phyloP scores from a whole-genome alignment of 2,113 vertebrate species.

The Chaetodon trifascialis region DNA sequence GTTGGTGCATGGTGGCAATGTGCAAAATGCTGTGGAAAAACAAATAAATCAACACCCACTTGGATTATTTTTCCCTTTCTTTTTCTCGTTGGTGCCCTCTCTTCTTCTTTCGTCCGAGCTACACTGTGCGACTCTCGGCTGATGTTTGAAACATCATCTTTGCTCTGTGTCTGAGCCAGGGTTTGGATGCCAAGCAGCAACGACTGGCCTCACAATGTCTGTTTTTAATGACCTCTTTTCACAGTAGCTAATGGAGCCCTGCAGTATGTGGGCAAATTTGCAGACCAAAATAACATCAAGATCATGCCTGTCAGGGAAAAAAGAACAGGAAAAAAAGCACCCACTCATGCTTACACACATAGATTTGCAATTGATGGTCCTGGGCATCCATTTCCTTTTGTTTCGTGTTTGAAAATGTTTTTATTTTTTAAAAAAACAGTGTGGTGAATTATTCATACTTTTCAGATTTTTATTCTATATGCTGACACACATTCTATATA shows the following conservation, averaged over 20 bases:
- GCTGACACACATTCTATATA: slow-evolving; percentile 10
- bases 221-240: slow-evolving; percentile 52
- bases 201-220: not conserved
- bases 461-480: slow-evolving; percentile 8
- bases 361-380: not conserved
- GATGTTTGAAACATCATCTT: slow-evolving; percentile 20
- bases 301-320: slow-evolving; percentile 16
- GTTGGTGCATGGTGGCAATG: slow-evolving; percentile 1
- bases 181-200: slow-evolving; percentile 2
- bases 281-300: slow-evolving; percentile 36
- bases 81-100: not conserved
- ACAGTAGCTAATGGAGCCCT: slow-evolving; percentile 52
- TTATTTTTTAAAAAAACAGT: not conserved
- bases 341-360: not conserved
- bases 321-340: not conserved
- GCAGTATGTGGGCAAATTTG: slow-evolving; percentile 29
- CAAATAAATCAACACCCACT: slow-evolving; percentile 44
- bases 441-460: slow-evolving; percentile 39
- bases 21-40: slow-evolving; percentile 19
- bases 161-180: not conserved
- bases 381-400: not conserved
- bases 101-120: not conserved
- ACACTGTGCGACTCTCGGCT: not conserved
- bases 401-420: not conserved
- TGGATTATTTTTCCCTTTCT: slow-evolving; percentile 14